Evolutionary conservation across 1,140 invertebrate species (phyloP).

Genomic region (Arctopsyche grandis): DNA sequence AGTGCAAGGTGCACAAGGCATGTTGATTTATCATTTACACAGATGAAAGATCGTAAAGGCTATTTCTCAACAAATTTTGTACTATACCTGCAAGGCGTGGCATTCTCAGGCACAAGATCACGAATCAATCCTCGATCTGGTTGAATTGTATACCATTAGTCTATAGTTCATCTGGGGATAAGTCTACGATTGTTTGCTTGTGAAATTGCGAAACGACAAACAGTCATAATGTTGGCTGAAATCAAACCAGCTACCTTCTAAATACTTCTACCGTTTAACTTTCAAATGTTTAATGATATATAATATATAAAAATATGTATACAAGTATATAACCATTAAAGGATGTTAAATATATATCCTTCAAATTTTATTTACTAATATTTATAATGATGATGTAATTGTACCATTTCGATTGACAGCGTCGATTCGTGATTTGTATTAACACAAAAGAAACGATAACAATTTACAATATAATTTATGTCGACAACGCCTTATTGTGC

Average conservation of each 20-base stretch:
- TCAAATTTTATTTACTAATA: too few relatives aligned
- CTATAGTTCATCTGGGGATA: too few relatives aligned
- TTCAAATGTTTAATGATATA: neutral
- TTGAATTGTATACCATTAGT: neutral
- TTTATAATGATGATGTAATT: too few relatives aligned
- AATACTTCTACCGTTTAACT: neutral
- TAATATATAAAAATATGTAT: neutral
- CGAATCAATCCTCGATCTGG: neutral
- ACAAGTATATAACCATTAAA: neutral
- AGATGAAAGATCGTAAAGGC: neutral
- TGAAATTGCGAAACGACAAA: too few relatives aligned
- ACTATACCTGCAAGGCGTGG: neutral
- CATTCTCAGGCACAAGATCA: neutral
- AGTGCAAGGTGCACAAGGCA: neutral
- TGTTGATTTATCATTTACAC: constrained; percentile 2
- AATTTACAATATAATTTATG: neutral
- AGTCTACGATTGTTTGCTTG: too few relatives aligned
- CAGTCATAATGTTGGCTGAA: too few relatives aligned
- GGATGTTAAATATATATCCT: too few relatives aligned
- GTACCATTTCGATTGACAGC: too few relatives aligned
- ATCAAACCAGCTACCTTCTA: too few relatives aligned
- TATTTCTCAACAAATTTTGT: neutral
- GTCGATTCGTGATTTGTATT: too few relatives aligned
- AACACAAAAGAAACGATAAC: neutral
- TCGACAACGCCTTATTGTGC: neutral